phyloP scores from a whole-genome alignment of 2,797 vertebrate species.

The Galagoides demidoff region DNA sequence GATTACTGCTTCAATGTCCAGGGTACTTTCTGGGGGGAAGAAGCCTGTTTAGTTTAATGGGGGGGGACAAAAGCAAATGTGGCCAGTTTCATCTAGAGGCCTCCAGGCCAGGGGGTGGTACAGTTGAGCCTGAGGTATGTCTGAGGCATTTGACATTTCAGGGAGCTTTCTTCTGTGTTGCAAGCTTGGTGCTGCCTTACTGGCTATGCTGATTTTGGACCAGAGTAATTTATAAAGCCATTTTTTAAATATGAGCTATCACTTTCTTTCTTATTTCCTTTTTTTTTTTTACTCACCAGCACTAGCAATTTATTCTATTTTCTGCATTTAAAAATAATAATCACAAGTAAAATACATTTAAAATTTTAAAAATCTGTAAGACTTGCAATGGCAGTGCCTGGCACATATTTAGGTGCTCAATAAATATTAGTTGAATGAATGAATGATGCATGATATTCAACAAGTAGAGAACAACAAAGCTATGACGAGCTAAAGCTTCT shows the following conservation, averaged over 20 bases:
- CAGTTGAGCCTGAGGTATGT: not conserved
- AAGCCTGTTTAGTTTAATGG: constrained; percentile 6
- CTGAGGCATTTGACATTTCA: constrained; percentile 18
- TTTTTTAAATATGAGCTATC: constrained; percentile 38
- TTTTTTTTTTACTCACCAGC: constrained; percentile 19
- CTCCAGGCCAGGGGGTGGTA: not conserved
- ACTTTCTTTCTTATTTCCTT: constrained; percentile 45
- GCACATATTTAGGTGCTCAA: constrained; percentile 72
- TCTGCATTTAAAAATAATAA: constrained; percentile 46
- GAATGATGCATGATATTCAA: constrained; percentile 42
- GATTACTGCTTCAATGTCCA: constrained; percentile 44
- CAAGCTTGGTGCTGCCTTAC: constrained; percentile 4
- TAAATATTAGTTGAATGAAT: constrained; percentile 60
- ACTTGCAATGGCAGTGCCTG: constrained; percentile 73
- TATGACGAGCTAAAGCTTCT: constrained; percentile 38
- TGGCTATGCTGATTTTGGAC: not conserved
- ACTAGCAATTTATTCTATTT: constrained; percentile 29
- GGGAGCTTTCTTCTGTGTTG: not conserved
- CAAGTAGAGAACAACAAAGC: constrained; percentile 57
- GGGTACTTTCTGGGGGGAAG: constrained; percentile 13
- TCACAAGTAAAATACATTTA: constrained; percentile 26
- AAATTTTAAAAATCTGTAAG: constrained; percentile 17
- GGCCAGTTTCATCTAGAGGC: constrained; percentile 37
- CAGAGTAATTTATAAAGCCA: constrained; percentile 32
- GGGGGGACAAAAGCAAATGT: constrained; percentile 28